These are phyloP conservation scores for Geophilus truncorum DNA, from an alignment of 2,888 invertebrate genomes.

Conservation along the genomic window DNA sequence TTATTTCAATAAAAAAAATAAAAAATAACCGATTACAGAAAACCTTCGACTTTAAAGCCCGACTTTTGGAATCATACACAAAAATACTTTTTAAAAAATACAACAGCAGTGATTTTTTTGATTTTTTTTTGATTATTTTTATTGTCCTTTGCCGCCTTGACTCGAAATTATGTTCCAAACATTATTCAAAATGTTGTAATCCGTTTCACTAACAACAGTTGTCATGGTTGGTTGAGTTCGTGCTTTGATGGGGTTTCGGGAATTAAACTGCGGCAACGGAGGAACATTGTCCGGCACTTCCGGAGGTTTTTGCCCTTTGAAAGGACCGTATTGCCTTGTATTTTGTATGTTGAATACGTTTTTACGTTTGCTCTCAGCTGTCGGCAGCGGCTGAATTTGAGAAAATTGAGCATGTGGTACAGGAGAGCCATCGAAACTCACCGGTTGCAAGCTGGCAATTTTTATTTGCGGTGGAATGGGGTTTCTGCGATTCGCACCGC, in stretches of 20 bases:
- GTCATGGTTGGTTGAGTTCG: background rate
- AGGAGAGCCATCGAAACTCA: slow-evolving; percentile 32
- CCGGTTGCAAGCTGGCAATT: background rate
- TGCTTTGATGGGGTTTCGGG: background rate
- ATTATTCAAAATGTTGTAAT: slow-evolving; percentile 35
- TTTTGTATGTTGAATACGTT: slow-evolving; percentile 51
- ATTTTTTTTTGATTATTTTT: too few relatives aligned
- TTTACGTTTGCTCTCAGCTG: background rate
- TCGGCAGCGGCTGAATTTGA: background rate
- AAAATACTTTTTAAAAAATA: background rate
- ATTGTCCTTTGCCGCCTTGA: slow-evolving; percentile 19
- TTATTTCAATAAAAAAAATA: background rate
- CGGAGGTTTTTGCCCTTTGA: slow-evolving; percentile 67
- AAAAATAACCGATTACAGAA: background rate
- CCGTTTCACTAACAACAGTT: background rate
- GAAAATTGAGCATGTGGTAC: slow-evolving; percentile 31
- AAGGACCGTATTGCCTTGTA: slow-evolving; percentile 68
- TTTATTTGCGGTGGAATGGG: background rate
- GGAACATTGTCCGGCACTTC: slow-evolving; percentile 49
- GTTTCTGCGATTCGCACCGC: background rate
- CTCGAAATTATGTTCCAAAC: slow-evolving; percentile 36
- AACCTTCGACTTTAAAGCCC: background rate
- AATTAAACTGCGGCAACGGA: slow-evolving; percentile 27
- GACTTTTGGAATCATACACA: background rate
- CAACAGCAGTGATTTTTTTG: too few relatives aligned